Percentiles rank a stretch among this genome's conserved stretches.
Conservation (phyloP, 2,113 vertebrate genomes). For the Scopus umbretta region DNA sequence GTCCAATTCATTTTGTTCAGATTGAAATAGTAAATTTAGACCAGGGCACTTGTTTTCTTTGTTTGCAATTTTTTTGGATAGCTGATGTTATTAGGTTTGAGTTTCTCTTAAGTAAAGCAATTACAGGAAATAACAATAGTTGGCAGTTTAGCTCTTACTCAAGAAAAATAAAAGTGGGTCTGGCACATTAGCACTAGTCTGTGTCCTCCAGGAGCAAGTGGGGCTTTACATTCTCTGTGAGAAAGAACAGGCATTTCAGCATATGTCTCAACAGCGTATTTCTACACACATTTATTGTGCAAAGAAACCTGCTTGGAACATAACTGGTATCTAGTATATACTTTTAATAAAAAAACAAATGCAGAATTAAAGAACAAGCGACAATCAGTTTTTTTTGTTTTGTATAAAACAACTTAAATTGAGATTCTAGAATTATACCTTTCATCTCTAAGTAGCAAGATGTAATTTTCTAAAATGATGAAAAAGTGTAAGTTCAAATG, state of each 20-base stretch:
- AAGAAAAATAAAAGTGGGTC: not conserved
- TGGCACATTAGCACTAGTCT: not conserved
- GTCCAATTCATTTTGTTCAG: not conserved
- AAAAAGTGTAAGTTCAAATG: not conserved
- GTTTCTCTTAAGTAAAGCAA: not conserved
- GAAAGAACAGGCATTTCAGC: not conserved
- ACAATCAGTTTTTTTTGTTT: not conserved
- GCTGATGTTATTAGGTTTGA: not conserved
- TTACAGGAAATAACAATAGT: not conserved
- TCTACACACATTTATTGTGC: not conserved
- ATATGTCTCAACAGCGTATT: not conserved
- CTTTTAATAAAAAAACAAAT: not conserved
- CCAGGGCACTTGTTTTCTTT: not conserved
- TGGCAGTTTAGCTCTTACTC: not conserved
- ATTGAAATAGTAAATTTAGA: not conserved
- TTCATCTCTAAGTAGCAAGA: not conserved
- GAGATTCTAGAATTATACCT: not conserved
- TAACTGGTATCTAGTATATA: not conserved
- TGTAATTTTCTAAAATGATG: not conserved
- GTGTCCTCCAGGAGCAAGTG: not conserved
- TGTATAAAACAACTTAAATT: not conserved
- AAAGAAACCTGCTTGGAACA: not conserved
- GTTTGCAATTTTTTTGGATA: not conserved
- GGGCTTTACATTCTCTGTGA: not conserved
- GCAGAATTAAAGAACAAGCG: not conserved